Evolutionary conservation across 1,140 invertebrate species (phyloP).

Genomic region (Drosophila cardini): DNA sequence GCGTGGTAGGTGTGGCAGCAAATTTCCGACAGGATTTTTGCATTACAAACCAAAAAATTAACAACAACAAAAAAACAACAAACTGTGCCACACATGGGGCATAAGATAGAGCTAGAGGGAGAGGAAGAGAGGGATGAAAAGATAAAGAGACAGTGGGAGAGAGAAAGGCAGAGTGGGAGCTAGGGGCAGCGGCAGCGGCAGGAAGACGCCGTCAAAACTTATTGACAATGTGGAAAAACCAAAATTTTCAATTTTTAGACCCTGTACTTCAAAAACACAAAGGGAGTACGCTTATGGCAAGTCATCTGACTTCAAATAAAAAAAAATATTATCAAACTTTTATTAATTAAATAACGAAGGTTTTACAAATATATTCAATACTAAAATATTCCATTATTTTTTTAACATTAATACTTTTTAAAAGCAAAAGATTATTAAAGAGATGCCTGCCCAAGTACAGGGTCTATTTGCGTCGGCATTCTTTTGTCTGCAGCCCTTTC

Average conservation of each 20-base stretch:
- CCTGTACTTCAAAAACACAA: too few relatives aligned
- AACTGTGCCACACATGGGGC: slow-evolving; percentile 42
- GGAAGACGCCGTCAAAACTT: slow-evolving; percentile 7
- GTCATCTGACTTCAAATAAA: not conserved
- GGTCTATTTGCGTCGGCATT: too few relatives aligned
- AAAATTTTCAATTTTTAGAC: slow-evolving; percentile 5
- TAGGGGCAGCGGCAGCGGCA: not conserved
- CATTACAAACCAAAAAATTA: slow-evolving; percentile 4
- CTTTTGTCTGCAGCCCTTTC: slow-evolving; percentile 14
- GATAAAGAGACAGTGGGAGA: not conserved
- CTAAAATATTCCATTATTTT: too few relatives aligned
- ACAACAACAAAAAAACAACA: slow-evolving; percentile 20
- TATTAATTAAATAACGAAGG: too few relatives aligned
- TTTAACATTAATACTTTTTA: too few relatives aligned
- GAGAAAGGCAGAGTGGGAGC: not conserved
- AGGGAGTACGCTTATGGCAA: too few relatives aligned
- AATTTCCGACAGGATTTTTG: slow-evolving; percentile 65
- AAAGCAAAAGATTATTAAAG: too few relatives aligned
- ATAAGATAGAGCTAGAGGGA: not conserved
- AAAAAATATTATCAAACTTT: not conserved
- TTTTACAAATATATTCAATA: too few relatives aligned
- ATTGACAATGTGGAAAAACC: slow-evolving; percentile 8
- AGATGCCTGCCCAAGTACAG: too few relatives aligned
- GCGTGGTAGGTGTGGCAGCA: slow-evolving; percentile 57
- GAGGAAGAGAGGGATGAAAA: not conserved